Conservation (phyloP, 2,113 vertebrate genomes). For the Trogon surrucura region DNA sequence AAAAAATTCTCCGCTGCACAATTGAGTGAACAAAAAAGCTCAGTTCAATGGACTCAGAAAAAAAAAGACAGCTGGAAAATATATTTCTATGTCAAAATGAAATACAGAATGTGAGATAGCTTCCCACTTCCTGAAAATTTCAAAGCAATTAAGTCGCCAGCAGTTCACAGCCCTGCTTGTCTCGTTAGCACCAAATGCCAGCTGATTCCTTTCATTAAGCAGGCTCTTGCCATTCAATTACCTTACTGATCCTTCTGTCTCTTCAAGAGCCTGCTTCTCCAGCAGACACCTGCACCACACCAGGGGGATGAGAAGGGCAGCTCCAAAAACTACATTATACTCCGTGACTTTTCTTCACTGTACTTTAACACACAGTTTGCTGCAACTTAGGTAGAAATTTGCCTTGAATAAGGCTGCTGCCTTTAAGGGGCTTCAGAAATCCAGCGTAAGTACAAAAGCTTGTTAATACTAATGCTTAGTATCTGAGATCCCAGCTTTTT, state of each 20-base stretch:
- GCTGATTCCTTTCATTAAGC: constrained; percentile 14
- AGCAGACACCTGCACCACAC: background rate
- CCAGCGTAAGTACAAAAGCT: background rate
- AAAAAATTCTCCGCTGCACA: background rate
- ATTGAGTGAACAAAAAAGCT: background rate
- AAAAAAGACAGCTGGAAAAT: background rate
- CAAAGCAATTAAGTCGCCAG: background rate
- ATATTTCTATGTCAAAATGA: background rate
- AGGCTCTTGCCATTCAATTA: background rate
- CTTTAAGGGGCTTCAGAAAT: background rate
- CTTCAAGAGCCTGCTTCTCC: background rate
- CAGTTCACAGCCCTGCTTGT: background rate
- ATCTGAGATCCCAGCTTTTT: background rate
- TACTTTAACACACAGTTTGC: background rate
- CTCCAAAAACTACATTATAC: background rate
- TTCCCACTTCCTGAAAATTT: background rate
- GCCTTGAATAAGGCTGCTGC: background rate
- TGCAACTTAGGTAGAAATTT: background rate
- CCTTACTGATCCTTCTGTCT: background rate
- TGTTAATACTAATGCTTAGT: background rate
- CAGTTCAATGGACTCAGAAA: background rate
- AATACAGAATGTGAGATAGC: background rate
- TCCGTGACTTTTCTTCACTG: background rate
- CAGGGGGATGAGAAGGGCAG: background rate
- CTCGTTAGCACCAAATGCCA: background rate